A percentile compares a stretch with the other conserved stretches of the same genome.
Conservation (phyloP, 2,888 invertebrate genomes). For the Drosophila peninsularis region DNA sequence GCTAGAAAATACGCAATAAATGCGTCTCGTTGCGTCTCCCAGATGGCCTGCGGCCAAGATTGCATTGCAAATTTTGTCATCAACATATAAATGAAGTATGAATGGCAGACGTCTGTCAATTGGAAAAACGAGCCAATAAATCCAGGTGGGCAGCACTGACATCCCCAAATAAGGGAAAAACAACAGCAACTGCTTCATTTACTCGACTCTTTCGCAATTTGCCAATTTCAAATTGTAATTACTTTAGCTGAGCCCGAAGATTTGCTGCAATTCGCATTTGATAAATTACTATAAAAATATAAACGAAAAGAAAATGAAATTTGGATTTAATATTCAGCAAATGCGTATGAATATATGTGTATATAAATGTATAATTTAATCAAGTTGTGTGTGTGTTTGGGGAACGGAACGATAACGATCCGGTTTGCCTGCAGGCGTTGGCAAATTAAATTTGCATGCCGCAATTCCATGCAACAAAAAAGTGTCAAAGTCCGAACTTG, state of each 20-base stretch:
- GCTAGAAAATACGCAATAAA: slow-evolving; percentile 25
- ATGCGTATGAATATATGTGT: slow-evolving; percentile 24
- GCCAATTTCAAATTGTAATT: slow-evolving; percentile 67
- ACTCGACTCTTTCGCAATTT: slow-evolving; percentile 36
- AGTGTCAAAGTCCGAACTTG: slow-evolving; percentile 71
- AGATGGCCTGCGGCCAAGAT: slow-evolving; percentile 58
- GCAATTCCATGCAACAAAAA: slow-evolving; percentile 62
- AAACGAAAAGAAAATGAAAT: not conserved
- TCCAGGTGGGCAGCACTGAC: slow-evolving; percentile 3
- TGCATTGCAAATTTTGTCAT: slow-evolving; percentile 79
- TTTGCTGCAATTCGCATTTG: slow-evolving; percentile 44
- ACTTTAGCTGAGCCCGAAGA: slow-evolving; percentile 60
- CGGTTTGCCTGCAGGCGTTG: slow-evolving; percentile 63
- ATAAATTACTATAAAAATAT: slow-evolving; percentile 50
- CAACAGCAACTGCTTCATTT: slow-evolving; percentile 5
- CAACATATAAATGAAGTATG: slow-evolving; percentile 76
- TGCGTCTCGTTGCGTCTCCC: slow-evolving; percentile 50
- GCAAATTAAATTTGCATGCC: slow-evolving; percentile 78
- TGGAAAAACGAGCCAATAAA: slow-evolving; percentile 32
- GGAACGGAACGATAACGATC: slow-evolving; percentile 38
- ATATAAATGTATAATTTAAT: slow-evolving; percentile 68
- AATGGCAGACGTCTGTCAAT: slow-evolving; percentile 35
- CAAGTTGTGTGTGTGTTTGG: slow-evolving; percentile 40
- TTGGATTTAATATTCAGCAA: slow-evolving; percentile 51
- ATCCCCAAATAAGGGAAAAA: slow-evolving; percentile 10